Conservation (phyloP, 2,113 vertebrate species). For the Recurvirostra avosetta region DNA sequence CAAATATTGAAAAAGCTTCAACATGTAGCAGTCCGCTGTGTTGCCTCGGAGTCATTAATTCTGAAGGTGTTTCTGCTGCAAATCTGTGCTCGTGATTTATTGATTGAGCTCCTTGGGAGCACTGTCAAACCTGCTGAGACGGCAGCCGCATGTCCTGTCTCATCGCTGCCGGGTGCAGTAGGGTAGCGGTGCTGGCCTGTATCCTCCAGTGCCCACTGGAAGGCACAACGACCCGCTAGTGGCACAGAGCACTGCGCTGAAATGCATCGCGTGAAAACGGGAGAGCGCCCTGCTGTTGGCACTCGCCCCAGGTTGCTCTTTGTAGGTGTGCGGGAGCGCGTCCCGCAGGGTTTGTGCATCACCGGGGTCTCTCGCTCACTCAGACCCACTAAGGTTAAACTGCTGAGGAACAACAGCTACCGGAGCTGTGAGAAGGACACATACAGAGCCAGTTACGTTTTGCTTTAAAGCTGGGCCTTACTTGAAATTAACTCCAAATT, state of each 20-base stretch:
- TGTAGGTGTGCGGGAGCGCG: neutral
- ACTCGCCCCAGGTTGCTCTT: accelerated
- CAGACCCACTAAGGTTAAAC: neutral
- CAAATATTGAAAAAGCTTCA: conserved; percentile 17
- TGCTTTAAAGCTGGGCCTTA: neutral
- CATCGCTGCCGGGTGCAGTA: accelerated
- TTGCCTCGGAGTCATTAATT: neutral
- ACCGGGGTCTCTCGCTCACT: neutral
- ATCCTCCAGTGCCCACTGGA: neutral
- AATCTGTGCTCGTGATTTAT: neutral
- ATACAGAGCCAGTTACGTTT: neutral
- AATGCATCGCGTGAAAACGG: accelerated
- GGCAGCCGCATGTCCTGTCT: neutral
- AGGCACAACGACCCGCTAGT: accelerated
- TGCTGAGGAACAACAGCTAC: neutral
- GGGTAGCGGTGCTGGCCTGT: neutral
- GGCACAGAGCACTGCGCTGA: neutral
- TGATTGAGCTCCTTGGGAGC: neutral
- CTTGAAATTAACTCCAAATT: neutral
- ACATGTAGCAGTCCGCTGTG: neutral
- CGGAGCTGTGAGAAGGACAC: neutral
- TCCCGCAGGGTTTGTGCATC: neutral
- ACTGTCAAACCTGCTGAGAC: neutral
- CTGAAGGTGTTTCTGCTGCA: neutral
- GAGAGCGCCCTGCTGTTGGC: neutral